Evolutionary conservation across 2,113 vertebrate species (phyloP).

Genomic region (Leptobrachium leishanense): DNA sequence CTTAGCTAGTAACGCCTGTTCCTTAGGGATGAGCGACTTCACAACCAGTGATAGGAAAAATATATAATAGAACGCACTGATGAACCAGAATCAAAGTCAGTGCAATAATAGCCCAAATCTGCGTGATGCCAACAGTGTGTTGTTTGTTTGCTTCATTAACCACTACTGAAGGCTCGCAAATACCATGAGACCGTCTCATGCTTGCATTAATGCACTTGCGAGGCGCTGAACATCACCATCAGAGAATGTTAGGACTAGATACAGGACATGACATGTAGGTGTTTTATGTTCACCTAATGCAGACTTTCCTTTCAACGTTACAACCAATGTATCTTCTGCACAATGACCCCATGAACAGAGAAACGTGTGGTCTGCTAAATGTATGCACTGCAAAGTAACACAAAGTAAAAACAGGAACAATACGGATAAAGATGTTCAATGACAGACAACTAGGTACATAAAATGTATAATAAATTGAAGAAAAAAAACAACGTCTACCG

Average conservation of each 20-base stretch:
- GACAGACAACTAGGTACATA: too few species aligned
- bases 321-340: too few species aligned
- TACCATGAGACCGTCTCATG: slow-evolving; percentile 34
- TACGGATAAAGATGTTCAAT: too few species aligned
- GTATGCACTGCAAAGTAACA: too few species aligned
- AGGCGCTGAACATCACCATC: slow-evolving; percentile 21
- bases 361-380: too few species aligned
- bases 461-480: too few species aligned
- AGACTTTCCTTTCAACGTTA: too few species aligned
- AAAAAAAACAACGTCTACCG: too few species aligned
- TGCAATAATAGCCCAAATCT: slow-evolving; percentile 40
- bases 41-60: neutral
- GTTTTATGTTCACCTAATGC: slow-evolving; percentile 3
- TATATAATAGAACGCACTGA: slow-evolving; percentile 11
- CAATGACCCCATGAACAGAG: too few species aligned
- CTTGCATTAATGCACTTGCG: slow-evolving; percentile 14
- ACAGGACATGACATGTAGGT: slow-evolving; percentile 13
- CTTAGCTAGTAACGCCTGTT: slow-evolving; percentile 6
- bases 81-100: slow-evolving; percentile 33
- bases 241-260: slow-evolving; percentile 1
- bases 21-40: neutral
- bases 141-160: slow-evolving; percentile 47
- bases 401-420: too few species aligned
- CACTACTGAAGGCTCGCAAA: slow-evolving; percentile 25
- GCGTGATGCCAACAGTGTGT: slow-evolving; percentile 26